Conservation (phyloP, 2,113 vertebrate genomes). For the Caloenas nicobarica region DNA sequence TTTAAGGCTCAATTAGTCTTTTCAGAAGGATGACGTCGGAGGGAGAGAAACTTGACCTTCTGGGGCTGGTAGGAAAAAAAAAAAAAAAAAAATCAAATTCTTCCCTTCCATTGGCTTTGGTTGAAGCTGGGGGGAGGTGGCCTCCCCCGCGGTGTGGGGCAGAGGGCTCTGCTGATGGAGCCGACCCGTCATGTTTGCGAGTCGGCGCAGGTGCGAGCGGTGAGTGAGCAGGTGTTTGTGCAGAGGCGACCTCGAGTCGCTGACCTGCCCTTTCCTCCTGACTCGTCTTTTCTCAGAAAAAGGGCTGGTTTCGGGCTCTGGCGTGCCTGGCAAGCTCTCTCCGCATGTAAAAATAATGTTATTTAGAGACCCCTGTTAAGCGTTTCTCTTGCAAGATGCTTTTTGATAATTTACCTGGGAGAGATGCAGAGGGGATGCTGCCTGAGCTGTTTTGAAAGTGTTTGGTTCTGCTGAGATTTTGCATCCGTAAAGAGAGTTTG, state of each 20-base stretch:
- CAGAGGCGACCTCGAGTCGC: constrained; percentile 63
- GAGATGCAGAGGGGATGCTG: not conserved
- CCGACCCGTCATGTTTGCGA: constrained; percentile 48
- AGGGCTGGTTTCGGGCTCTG: constrained; percentile 7
- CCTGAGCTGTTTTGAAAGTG: not conserved
- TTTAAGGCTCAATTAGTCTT: constrained; percentile 49
- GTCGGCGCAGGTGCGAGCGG: constrained; percentile 68
- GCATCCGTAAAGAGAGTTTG: not conserved
- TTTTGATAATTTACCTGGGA: not conserved
- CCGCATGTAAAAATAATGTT: not conserved
- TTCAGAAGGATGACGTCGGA: not conserved
- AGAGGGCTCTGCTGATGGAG: constrained; percentile 24
- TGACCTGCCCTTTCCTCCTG: constrained; percentile 72
- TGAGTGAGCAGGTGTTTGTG: constrained; percentile 72
- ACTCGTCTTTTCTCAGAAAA: constrained; percentile 54
- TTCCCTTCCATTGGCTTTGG: constrained; percentile 52
- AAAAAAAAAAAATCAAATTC: not conserved
- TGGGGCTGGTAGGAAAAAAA: not conserved
- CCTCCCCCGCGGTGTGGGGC: constrained; percentile 15
- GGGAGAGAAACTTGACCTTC: constrained; percentile 56
- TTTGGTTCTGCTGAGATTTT: not conserved
- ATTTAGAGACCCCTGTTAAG: not conserved
- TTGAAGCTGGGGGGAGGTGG: constrained; percentile 3
- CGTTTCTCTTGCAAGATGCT: not conserved
- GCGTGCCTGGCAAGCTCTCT: not conserved